Percentiles rank a stretch among this genome's conserved stretches.
Conservation (phyloP, 2,797 vertebrate species). For the Pteronotus mesoamericanus region DNA sequence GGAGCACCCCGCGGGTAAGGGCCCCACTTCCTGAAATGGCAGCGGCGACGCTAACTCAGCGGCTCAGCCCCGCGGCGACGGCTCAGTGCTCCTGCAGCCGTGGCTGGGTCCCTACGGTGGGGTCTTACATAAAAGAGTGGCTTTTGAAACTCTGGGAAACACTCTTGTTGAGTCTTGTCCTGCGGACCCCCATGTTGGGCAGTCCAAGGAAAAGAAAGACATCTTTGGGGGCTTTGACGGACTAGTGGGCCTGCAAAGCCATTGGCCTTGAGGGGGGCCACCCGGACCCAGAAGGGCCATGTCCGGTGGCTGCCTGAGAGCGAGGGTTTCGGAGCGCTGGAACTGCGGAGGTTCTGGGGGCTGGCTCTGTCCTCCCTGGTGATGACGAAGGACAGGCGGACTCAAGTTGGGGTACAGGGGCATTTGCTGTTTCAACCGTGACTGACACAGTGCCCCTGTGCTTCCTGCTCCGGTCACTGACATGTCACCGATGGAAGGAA, state of each 20-base stretch:
- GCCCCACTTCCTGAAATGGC: background rate
- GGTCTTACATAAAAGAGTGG: background rate
- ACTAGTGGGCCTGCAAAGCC: background rate
- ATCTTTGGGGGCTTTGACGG: background rate
- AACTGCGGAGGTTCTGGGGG: background rate
- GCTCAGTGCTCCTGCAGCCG: background rate
- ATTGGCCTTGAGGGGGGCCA: background rate
- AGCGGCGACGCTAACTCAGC: background rate
- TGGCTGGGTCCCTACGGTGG: background rate
- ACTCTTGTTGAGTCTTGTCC: background rate
- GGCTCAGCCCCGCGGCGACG: no score
- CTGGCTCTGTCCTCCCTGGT: background rate
- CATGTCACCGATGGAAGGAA: background rate
- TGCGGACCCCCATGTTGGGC: fast-evolving
- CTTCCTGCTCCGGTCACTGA: background rate
- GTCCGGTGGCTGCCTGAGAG: background rate
- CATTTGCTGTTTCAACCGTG: fast-evolving
- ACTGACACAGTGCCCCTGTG: background rate
- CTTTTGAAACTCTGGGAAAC: background rate
- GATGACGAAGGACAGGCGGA: background rate
- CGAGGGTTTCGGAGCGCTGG: background rate
- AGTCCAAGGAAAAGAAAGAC: background rate
- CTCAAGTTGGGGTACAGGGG: fast-evolving
- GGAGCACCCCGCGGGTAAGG: background rate
- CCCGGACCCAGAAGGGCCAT: background rate